These are phyloP conservation scores for Pseudomyrmex sp. DNA, from an alignment of 1,140 invertebrate species.

Conservation along the genomic window DNA sequence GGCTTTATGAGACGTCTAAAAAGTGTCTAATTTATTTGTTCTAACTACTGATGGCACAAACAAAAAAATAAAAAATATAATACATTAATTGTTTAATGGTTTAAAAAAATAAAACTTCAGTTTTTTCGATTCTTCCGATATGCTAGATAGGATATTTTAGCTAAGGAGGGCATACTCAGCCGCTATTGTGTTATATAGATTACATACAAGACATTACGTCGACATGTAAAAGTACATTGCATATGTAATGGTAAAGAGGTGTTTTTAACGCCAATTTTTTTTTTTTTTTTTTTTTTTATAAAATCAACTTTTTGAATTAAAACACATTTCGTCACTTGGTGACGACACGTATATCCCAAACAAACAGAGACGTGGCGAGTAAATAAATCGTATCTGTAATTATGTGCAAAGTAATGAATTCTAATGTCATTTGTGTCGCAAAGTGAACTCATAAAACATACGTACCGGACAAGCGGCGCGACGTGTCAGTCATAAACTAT, in stretches of 20 bases:
- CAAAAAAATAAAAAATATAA: too few species aligned
- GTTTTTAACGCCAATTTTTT: too few species aligned
- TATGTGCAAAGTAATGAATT: slow-evolving; percentile 68
- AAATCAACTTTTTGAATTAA: not conserved
- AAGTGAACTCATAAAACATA: slow-evolving; percentile 62
- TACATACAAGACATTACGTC: not conserved
- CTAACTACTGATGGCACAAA: too few species aligned
- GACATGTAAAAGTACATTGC: not conserved
- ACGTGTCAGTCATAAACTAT: slow-evolving; percentile 43
- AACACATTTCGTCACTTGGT: slow-evolving; percentile 30
- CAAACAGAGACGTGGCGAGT: not conserved
- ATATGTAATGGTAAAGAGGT: too few species aligned
- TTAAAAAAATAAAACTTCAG: too few species aligned
- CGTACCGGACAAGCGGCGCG: not conserved
- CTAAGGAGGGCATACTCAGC: too few species aligned
- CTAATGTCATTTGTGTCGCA: slow-evolving; percentile 58
- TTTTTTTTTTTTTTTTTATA: too few species aligned
- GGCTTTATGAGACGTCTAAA: too few species aligned
- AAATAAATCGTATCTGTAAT: slow-evolving; percentile 65
- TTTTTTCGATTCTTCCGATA: too few species aligned
- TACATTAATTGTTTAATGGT: too few species aligned
- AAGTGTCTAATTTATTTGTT: too few species aligned
- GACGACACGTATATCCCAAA: not conserved
- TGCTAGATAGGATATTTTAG: too few species aligned
- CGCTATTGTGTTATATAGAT: not conserved